Conservation (phyloP, 2,113 vertebrate genomes). For the Chaenogobius annularis region DNA sequence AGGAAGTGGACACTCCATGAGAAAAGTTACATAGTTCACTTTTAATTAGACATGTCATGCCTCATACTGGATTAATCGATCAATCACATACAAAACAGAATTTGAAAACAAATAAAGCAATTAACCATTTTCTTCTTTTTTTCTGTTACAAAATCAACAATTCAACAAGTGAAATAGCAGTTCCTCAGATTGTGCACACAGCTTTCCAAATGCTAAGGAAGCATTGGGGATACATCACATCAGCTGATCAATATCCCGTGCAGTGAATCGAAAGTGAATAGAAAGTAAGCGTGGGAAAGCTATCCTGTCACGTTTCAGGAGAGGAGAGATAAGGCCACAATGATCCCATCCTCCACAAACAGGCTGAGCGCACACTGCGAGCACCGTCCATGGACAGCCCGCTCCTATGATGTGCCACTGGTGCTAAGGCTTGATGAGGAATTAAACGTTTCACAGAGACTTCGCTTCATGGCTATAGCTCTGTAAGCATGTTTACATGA, state of each 20-base stretch:
- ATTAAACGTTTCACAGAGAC: no score
- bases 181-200: background rate
- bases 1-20: no score
- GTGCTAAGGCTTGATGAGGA: background rate
- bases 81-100: no score
- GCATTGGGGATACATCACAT: slow-evolving; percentile 46
- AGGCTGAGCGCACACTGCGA: slow-evolving; percentile 10
- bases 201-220: slow-evolving; percentile 40
- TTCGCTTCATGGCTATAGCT: no score
- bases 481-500: no score
- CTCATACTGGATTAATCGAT: no score
- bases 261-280: slow-evolving; percentile 49
- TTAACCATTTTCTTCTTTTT: background rate
- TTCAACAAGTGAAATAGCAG: background rate
- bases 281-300: slow-evolving; percentile 70
- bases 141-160: background rate
- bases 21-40: no score
- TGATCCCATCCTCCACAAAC: slow-evolving; percentile 44
- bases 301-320: slow-evolving; percentile 57
- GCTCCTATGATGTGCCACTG: background rate
- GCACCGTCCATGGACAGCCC: slow-evolving; percentile 15
- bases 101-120: no score
- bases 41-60: no score
- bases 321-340: slow-evolving; percentile 55
- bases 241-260: slow-evolving; percentile 63